A percentile compares a stretch with the other conserved stretches of the same genome.
Conservation (phyloP, 2,888 invertebrate genomes). For the Alsophila aescularia region DNA sequence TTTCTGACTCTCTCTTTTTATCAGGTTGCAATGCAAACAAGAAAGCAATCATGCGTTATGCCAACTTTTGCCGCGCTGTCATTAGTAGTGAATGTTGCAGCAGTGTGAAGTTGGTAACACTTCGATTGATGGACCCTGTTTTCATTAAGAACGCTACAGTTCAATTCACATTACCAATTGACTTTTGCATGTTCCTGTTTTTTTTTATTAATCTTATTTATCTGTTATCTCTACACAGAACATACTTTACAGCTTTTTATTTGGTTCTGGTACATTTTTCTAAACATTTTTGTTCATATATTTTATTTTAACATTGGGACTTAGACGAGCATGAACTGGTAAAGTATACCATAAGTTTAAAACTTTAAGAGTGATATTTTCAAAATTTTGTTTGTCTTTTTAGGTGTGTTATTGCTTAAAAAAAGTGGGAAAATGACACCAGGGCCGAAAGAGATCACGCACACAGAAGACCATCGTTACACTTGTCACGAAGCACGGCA, state of each 20-base stretch:
- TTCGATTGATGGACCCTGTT: too few relatives aligned
- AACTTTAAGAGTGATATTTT: slow-evolving; percentile 19
- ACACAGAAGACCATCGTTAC: slow-evolving; percentile 54
- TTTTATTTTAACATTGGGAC: slow-evolving; percentile 36
- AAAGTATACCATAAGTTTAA: slow-evolving; percentile 32
- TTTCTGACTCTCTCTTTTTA: too few relatives aligned
- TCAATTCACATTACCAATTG: too few relatives aligned
- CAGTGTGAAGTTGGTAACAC: too few relatives aligned
- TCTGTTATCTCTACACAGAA: neutral
- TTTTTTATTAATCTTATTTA: neutral
- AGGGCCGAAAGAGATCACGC: slow-evolving; percentile 82
- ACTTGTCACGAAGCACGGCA: slow-evolving; percentile 66
- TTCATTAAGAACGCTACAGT: too few relatives aligned
- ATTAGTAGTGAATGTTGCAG: too few relatives aligned
- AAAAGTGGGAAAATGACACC: slow-evolving; percentile 73
- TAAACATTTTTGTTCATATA: slow-evolving; percentile 38
- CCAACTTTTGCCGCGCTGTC: too few relatives aligned
- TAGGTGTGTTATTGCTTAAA: slow-evolving; percentile 68
- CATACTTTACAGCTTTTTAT: slow-evolving; percentile 43
- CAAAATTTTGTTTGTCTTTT: slow-evolving; percentile 56
- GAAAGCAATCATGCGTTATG: too few relatives aligned
- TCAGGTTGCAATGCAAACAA: too few relatives aligned
- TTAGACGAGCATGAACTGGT: slow-evolving; percentile 44
- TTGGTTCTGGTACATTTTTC: slow-evolving; percentile 81
- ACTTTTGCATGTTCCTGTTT: neutral